phyloP scores from a whole-genome alignment of 2,797 vertebrate species.

The Caiman crocodilus region DNA sequence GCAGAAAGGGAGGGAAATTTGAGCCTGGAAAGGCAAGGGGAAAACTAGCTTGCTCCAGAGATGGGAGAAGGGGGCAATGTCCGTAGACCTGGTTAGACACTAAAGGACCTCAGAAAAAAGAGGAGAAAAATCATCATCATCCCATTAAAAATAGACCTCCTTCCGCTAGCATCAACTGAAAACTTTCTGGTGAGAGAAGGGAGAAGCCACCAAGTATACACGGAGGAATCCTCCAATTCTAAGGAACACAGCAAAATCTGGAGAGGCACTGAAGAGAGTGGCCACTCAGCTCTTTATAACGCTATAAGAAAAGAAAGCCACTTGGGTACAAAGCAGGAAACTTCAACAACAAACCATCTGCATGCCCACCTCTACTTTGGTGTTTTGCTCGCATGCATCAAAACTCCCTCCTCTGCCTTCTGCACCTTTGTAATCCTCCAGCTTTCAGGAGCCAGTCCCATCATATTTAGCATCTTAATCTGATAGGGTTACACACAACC shows the following conservation, averaged over 20 bases:
- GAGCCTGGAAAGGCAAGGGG: not conserved
- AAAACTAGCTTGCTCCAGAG: not conserved
- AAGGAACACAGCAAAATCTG: not conserved
- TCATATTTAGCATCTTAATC: not conserved
- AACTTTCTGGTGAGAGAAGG: not conserved
- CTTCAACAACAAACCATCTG: conserved; percentile 8
- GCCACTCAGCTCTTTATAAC: not conserved
- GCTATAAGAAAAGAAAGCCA: not conserved
- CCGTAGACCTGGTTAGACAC: too few relatives aligned
- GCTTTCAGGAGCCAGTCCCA: conserved; percentile 9
- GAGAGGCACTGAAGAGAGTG: conserved; percentile 7
- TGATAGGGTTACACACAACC: not conserved
- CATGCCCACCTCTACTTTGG: not conserved
- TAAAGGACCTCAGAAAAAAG: not conserved
- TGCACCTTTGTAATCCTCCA: not conserved
- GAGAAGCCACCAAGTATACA: not conserved
- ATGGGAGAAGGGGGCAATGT: not conserved
- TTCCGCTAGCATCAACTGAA: not conserved
- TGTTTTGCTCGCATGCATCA: not conserved
- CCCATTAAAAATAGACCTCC: not conserved
- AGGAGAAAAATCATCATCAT: not conserved
- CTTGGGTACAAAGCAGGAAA: conserved; percentile 2
- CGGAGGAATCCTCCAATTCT: not conserved
- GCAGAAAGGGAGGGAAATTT: not conserved
- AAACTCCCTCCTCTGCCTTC: not conserved